A percentile compares a stretch with the other conserved stretches of the same genome.
Conservation (phyloP, 1,140 invertebrate genomes). For the Chymomyza costata region DNA sequence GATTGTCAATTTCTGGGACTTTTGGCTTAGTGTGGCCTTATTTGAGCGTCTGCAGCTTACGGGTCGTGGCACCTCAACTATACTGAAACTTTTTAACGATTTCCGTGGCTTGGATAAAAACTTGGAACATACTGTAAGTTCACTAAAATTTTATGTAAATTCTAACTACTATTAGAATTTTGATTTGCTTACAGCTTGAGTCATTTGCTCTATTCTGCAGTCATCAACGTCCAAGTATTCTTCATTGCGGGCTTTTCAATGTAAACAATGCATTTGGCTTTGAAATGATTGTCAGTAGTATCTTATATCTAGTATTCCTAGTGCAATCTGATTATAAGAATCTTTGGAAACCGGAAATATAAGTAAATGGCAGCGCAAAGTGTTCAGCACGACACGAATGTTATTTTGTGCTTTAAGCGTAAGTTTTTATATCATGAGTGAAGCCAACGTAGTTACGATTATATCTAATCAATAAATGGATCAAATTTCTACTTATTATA, state of each 20-base stretch:
- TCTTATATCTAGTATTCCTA: slow-evolving; percentile 41
- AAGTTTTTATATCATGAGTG: too few species aligned
- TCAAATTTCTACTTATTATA: too few species aligned
- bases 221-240: slow-evolving; percentile 22
- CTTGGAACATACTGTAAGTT: slow-evolving; percentile 30
- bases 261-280: slow-evolving; percentile 43
- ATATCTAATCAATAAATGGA: too few species aligned
- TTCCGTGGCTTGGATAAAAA: background rate
- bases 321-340: slow-evolving; percentile 51
- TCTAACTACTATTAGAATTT: too few species aligned
- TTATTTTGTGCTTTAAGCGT: too few species aligned
- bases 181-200: slow-evolving; percentile 3
- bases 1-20: slow-evolving; percentile 32
- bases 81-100: slow-evolving; percentile 36
- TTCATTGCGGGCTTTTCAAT: slow-evolving; percentile 35
- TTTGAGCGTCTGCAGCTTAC: slow-evolving; percentile 30
- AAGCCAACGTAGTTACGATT: too few species aligned
- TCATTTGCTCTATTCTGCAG: slow-evolving; percentile 32
- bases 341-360: too few species aligned
- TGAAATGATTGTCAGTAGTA: slow-evolving; percentile 28
- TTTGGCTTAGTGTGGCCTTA: slow-evolving; percentile 30
- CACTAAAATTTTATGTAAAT: fast-evolving
- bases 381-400: too few species aligned
- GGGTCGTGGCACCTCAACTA: slow-evolving; percentile 18
- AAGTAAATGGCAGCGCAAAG: too few species aligned